These are phyloP conservation scores for Sipha maydis DNA, from an alignment of 2,888 invertebrate genomes.

Conservation along the genomic window DNA sequence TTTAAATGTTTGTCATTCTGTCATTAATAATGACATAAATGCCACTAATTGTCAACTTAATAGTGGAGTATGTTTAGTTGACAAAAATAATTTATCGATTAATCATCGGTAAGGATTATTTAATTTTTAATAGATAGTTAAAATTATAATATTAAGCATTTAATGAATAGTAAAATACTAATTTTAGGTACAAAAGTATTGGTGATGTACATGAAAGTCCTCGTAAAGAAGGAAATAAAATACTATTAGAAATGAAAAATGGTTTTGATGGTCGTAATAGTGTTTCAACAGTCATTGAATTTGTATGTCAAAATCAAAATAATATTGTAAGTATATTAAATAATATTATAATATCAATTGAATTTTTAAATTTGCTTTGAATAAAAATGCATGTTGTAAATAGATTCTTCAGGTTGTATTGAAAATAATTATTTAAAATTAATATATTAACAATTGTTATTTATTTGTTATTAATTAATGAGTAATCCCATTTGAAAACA, in stretches of 20 bases:
- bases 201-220: conserved; percentile 16
- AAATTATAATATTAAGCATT: background rate
- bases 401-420: too few species aligned
- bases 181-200: conserved; percentile 42
- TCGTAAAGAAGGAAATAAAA: conserved; percentile 16
- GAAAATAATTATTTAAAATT: too few species aligned
- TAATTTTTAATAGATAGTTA: background rate
- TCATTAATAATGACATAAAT: conserved; percentile 48
- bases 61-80: conserved; percentile 53
- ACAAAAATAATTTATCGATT: background rate
- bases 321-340: conserved; percentile 16
- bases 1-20: conserved; percentile 56
- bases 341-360: too few species aligned
- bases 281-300: conserved; percentile 52
- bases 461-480: too few species aligned
- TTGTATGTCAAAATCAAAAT: conserved; percentile 31
- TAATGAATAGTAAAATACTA: background rate
- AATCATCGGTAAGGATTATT: background rate
- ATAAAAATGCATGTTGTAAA: too few species aligned
- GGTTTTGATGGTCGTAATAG: conserved; percentile 23
- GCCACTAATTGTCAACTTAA: conserved; percentile 8
- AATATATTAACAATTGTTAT: too few species aligned
- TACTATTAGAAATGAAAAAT: conserved; percentile 37
- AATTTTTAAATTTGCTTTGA: too few species aligned
- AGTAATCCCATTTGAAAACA: too few species aligned